A percentile compares a stretch with the other conserved stretches of the same genome.
Evolutionary conservation across 30 jellyfish, hydroid and myxozoan species (phyloP).

Genomic region (Morbakka virulenta): DNA sequence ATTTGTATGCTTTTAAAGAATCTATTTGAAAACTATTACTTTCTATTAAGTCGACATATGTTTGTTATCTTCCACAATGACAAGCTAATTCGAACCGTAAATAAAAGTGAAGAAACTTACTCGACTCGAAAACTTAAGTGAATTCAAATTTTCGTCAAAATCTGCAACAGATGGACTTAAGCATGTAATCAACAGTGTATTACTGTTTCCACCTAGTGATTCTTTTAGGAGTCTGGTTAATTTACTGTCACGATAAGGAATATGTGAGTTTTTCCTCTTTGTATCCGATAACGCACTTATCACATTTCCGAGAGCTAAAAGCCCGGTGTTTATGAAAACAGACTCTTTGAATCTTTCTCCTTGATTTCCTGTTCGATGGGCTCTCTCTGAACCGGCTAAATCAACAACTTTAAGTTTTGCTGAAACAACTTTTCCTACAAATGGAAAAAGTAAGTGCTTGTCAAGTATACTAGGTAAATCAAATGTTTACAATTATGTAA

Average conservation of each 20-base stretch:
- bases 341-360: constrained; percentile 97
- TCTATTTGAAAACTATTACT: not conserved
- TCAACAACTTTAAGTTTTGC: constrained; percentile 88
- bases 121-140: constrained; percentile 82
- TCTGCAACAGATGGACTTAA: constrained; percentile 76
- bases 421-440: constrained; percentile 30
- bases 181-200: constrained; percentile 84
- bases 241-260: constrained; percentile 95
- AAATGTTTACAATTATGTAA: no score
- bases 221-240: constrained; percentile 89
- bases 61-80: not conserved
- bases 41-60: not conserved
- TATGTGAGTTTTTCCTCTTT: constrained; percentile 70
- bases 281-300: constrained; percentile 88
- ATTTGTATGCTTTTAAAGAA: no score
- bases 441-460: not conserved
- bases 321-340: constrained; percentile 85
- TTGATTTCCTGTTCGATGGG: constrained; percentile 92
- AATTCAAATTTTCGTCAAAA: constrained; percentile 77
- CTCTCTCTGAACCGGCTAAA: constrained; percentile 98
- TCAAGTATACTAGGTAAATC: no score
- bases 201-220: constrained; percentile 97
- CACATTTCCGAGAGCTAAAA: constrained; percentile 94
- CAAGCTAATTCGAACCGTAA: not conserved
- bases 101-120: constrained; percentile 30